These are phyloP conservation scores for Laterallus jamaicensis DNA, from an alignment of 2,113 vertebrate genomes.

Conservation along the genomic window DNA sequence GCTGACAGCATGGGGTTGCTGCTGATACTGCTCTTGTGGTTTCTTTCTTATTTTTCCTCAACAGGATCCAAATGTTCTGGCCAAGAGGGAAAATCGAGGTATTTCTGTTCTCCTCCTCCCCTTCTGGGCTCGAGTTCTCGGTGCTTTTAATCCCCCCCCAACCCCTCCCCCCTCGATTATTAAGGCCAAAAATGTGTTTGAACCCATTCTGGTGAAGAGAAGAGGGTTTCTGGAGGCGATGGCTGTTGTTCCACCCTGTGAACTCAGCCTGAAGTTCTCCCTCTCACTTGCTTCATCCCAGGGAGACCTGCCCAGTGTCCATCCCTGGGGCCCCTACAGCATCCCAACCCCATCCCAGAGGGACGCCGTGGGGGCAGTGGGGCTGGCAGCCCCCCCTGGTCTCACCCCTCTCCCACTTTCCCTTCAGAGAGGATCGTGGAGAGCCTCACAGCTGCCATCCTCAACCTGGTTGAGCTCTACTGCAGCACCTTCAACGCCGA, in stretches of 20 bases:
- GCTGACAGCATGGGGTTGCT: background rate
- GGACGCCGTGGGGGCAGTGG: accelerated
- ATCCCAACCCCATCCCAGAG: background rate
- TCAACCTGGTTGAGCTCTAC: conserved; percentile 93
- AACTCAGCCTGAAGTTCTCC: background rate
- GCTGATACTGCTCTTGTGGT: background rate
- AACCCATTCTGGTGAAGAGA: background rate
- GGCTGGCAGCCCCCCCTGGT: accelerated
- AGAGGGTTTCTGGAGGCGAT: background rate
- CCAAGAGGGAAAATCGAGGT: conserved; percentile 91
- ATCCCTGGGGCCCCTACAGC: background rate
- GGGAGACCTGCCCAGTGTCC: accelerated
- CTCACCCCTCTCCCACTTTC: background rate
- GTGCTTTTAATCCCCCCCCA: conserved; percentile 1
- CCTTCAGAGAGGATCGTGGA: conserved; percentile 87
- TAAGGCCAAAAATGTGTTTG: background rate
- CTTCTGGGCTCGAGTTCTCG: background rate
- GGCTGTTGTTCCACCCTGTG: background rate
- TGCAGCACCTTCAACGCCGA: conserved; percentile 95
- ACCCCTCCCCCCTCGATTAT: background rate
- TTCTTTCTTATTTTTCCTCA: conserved; percentile 10
- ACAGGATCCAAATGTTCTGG: conserved; percentile 88
- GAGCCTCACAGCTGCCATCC: conserved; percentile 88
- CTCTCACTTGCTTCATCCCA: accelerated
- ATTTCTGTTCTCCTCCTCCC: conserved; percentile 34